Conservation (phyloP, 2,797 vertebrate species). For the Notolepis coatsorum region DNA sequence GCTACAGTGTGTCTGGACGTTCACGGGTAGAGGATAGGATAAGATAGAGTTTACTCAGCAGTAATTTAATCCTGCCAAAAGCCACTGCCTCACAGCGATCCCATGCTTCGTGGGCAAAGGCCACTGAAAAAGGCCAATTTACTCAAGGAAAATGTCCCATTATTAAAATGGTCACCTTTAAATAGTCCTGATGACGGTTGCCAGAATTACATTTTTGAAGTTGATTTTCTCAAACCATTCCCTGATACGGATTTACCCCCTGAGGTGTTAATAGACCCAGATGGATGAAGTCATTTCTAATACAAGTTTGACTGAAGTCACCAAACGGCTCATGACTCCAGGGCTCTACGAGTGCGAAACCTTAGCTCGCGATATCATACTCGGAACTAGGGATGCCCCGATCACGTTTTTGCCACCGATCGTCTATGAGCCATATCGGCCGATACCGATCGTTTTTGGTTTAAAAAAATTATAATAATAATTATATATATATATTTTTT, state of each 20-base stretch:
- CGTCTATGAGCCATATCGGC: too few relatives aligned
- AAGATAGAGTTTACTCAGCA: slow-evolving; percentile 42
- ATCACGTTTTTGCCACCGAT: too few relatives aligned
- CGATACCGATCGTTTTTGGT: too few relatives aligned
- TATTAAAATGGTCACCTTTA: slow-evolving; percentile 50
- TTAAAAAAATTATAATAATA: too few relatives aligned
- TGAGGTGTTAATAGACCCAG: too few relatives aligned
- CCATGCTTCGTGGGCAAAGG: slow-evolving; percentile 53
- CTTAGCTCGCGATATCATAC: too few relatives aligned
- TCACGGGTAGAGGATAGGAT: slow-evolving; percentile 44
- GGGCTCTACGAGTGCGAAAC: too few relatives aligned
- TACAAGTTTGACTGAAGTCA: too few relatives aligned
- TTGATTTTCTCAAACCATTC: slow-evolving; percentile 16
- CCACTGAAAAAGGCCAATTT: slow-evolving; percentile 61
- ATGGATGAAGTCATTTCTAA: too few relatives aligned
- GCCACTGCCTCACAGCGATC: slow-evolving; percentile 58
- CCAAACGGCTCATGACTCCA: too few relatives aligned
- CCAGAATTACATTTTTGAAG: slow-evolving; percentile 21
- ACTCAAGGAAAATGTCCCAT: slow-evolving; percentile 41
- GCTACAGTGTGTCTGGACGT: slow-evolving; percentile 45
- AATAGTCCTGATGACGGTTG: slow-evolving; percentile 22
- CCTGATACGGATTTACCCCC: not conserved
- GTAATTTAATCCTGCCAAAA: slow-evolving; percentile 61
- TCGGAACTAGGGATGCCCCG: too few relatives aligned
- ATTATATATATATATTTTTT: too few relatives aligned